Percentiles rank a stretch among this genome's conserved stretches.
Conservation (phyloP, 2,888 invertebrate genomes). For the Gari tellinella region DNA sequence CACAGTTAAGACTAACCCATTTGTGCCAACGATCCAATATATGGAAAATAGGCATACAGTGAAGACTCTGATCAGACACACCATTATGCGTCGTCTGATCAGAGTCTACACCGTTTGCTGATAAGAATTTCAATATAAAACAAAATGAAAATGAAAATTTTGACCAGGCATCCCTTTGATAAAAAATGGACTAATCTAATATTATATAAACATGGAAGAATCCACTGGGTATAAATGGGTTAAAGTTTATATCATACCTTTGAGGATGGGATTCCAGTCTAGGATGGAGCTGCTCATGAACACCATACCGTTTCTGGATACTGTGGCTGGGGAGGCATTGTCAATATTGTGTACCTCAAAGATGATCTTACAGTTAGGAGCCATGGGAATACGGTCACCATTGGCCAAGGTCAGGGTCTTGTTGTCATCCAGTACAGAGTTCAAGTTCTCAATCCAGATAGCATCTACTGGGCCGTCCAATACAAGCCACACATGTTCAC, state of each 20-base stretch:
- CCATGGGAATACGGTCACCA: conserved; percentile 85
- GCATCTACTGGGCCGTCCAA: conserved; percentile 85
- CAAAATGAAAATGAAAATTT: no score
- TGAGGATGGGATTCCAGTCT: conserved; percentile 96
- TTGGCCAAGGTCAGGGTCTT: conserved; percentile 85
- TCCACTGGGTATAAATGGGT: no score
- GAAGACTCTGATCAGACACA: no score
- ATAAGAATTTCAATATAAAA: no score
- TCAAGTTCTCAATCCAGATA: conserved; percentile 85
- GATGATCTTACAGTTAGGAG: conserved; percentile 84
- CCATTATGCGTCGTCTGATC: no score
- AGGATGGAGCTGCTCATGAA: conserved; percentile 98
- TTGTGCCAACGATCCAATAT: no score
- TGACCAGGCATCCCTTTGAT: no score
- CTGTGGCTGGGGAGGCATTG: conserved; percentile 85
- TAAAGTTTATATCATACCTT: conserved; percentile 85
- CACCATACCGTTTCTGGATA: conserved; percentile 85
- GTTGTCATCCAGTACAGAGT: conserved; percentile 85
- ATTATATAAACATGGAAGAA: no score
- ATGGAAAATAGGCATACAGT: no score
- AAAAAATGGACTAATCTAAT: no score
- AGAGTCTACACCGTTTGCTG: no score
- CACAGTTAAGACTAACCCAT: no score
- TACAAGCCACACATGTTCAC: conserved; percentile 84
- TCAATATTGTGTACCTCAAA: conserved; percentile 85